phyloP scores from a whole-genome alignment of 2,113 vertebrate genomes.

The Rhipidura dahli region DNA sequence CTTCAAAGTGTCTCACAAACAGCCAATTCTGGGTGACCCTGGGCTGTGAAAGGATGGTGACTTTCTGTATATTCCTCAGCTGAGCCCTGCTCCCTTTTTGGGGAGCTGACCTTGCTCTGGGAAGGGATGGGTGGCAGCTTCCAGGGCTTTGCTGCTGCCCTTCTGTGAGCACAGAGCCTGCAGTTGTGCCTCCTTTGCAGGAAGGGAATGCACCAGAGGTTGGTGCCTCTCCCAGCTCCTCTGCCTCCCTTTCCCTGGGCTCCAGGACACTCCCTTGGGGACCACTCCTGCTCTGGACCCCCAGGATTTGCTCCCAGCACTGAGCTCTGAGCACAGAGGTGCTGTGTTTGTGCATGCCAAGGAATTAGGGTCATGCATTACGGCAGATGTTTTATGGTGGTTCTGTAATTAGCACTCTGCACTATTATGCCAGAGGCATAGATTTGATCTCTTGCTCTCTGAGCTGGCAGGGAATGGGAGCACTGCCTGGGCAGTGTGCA shows the following conservation, averaged over 20 bases:
- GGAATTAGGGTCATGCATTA: constrained; percentile 15
- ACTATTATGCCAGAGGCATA: constrained; percentile 18
- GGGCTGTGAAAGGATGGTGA: background rate
- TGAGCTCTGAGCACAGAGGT: background rate
- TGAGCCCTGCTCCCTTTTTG: background rate
- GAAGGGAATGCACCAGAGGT: rapidly evolving
- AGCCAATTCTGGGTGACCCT: background rate
- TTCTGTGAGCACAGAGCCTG: background rate
- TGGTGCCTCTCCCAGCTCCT: background rate
- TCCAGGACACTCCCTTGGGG: background rate
- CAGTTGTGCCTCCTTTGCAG: rapidly evolving
- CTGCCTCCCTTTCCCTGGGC: background rate
- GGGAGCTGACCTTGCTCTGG: background rate
- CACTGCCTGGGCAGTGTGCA: background rate
- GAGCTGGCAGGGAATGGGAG: constrained; percentile 46
- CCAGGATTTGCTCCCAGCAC: background rate
- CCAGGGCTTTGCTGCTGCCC: background rate
- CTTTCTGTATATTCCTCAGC: background rate
- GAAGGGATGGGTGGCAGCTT: background rate
- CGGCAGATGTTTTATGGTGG: constrained; percentile 53
- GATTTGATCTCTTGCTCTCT: constrained; percentile 45
- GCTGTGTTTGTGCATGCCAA: background rate
- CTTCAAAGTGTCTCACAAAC: background rate
- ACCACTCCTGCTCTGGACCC: background rate
- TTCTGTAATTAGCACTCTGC: constrained; percentile 47